phyloP scores from a whole-genome alignment of 2,113 vertebrate species.

The Paramormyrops kingsleyae region DNA sequence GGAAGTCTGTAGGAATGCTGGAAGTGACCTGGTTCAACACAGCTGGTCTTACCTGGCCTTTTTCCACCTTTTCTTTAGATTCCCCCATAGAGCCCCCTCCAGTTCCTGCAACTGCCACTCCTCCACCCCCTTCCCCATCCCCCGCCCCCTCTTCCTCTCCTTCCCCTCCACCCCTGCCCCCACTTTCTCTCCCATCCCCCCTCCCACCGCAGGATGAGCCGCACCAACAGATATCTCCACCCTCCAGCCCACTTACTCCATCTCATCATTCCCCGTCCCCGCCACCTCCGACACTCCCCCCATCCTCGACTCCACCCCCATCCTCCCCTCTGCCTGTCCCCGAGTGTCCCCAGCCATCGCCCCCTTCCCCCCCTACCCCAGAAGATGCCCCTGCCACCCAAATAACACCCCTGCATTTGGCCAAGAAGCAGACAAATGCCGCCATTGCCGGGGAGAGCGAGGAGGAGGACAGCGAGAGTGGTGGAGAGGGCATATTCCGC shows the following conservation, averaged over 20 bases:
- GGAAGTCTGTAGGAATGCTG: not conserved
- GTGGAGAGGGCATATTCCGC: conserved; percentile 83
- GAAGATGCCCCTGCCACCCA: conserved; percentile 57
- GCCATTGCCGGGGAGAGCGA: conserved; percentile 85
- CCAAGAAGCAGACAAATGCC: conserved; percentile 81
- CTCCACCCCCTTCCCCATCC: conserved; percentile 50
- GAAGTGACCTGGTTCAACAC: no score
- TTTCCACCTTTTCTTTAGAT: conserved; percentile 35
- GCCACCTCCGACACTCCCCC: conserved; percentile 34
- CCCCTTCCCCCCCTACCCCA: conserved; percentile 50
- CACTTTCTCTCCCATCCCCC: conserved; percentile 35
- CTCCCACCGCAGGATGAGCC: conserved; percentile 54
- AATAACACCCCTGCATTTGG: conserved; percentile 73
- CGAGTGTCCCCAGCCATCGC: conserved; percentile 47
- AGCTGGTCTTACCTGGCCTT: not conserved
- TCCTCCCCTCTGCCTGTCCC: not conserved
- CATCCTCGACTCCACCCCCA: conserved; percentile 10
- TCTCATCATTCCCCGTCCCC: conserved; percentile 36
- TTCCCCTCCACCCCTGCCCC: conserved; percentile 39
- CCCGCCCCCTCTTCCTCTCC: conserved; percentile 40
- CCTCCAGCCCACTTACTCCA: conserved; percentile 23
- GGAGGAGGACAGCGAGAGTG: conserved; percentile 81
- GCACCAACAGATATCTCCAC: conserved; percentile 36
- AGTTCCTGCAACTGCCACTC: conserved; percentile 43
- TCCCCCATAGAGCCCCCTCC: conserved; percentile 48